Evolutionary conservation across 2,797 vertebrate species (phyloP).

Genomic region (Pristis pectinata): DNA sequence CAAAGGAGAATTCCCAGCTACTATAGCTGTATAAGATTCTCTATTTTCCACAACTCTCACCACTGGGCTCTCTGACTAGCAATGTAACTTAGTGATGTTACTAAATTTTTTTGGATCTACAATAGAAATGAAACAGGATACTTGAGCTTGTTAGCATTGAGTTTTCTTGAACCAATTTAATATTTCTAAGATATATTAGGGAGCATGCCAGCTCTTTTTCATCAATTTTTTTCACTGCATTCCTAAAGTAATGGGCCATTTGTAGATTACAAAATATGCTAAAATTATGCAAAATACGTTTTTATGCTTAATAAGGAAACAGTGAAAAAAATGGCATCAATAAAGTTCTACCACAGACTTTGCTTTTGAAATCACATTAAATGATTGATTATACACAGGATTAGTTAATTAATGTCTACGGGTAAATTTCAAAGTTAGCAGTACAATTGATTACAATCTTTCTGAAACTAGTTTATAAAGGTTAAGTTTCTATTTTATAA

Average conservation of each 20-base stretch:
- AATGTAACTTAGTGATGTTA: no score
- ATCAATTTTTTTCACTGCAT: background rate
- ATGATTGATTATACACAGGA: background rate
- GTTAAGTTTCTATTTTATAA: background rate
- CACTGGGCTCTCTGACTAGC: no score
- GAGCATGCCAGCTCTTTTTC: no score
- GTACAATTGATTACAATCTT: background rate
- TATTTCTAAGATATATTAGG: background rate
- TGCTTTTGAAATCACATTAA: background rate
- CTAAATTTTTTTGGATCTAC: background rate
- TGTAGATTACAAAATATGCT: background rate
- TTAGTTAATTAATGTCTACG: background rate
- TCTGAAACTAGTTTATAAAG: background rate
- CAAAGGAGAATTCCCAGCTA: no score
- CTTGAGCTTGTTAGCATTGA: background rate
- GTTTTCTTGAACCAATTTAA: background rate
- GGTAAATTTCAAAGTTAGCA: background rate
- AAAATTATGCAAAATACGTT: background rate
- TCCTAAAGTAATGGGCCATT: background rate
- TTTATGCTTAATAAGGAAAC: background rate
- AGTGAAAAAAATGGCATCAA: background rate
- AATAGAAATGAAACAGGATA: background rate
- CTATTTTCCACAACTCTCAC: no score
- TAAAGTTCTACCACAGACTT: background rate
- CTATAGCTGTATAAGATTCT: no score